These are phyloP conservation scores for Meliscaeva auricollis DNA, from an alignment of 2,888 invertebrate genomes.

Conservation along the genomic window DNA sequence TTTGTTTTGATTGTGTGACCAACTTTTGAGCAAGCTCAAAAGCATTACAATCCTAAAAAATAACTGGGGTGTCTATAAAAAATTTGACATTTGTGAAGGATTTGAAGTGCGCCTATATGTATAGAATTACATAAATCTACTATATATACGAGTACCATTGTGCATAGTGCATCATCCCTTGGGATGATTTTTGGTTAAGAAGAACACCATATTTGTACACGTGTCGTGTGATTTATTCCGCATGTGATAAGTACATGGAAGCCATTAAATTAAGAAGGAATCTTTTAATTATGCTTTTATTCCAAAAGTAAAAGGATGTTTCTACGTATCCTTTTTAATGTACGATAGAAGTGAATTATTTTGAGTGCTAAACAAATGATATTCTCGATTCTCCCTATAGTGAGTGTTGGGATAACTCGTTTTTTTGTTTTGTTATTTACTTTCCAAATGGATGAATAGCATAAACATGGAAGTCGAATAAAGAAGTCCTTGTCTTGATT, in stretches of 20 bases:
- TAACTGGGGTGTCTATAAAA: slow-evolving; percentile 1
- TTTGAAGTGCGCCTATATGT: background rate
- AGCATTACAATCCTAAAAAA: background rate
- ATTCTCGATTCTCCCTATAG: slow-evolving; percentile 2
- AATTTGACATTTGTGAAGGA: background rate
- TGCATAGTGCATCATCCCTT: background rate
- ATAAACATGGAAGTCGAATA: slow-evolving; percentile 59
- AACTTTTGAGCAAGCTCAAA: background rate
- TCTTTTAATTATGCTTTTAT: slow-evolving; percentile 48
- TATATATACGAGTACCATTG: background rate
- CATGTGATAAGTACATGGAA: background rate
- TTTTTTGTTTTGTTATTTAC: slow-evolving; percentile 9
- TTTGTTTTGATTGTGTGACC: slow-evolving; percentile 1
- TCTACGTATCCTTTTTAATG: slow-evolving; percentile 18
- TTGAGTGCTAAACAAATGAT: slow-evolving; percentile 1
- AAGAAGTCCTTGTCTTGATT: background rate
- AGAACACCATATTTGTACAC: slow-evolving; percentile 39
- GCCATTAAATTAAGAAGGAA: slow-evolving; percentile 33
- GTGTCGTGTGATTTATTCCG: slow-evolving; percentile 23
- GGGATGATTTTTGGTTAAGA: background rate
- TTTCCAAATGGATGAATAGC: slow-evolving; percentile 49
- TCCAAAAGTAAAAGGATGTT: background rate
- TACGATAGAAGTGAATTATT: background rate
- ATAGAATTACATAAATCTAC: background rate
- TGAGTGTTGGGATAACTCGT: slow-evolving; percentile 9